These are phyloP conservation scores for Nixonia krombeini DNA, from an alignment of 1,140 invertebrate species.

Conservation along the genomic window DNA sequence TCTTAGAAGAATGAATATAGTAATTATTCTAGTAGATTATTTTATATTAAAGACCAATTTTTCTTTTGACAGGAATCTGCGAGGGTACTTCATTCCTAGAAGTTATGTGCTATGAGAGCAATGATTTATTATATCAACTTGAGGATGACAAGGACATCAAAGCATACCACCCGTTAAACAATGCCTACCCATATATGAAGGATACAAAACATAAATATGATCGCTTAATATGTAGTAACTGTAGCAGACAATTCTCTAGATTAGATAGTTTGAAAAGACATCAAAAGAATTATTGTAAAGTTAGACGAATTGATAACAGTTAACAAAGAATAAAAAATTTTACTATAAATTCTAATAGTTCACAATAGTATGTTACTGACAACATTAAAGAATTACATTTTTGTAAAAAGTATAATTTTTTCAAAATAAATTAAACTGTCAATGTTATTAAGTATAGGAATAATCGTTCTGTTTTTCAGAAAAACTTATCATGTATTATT, in stretches of 20 bases:
- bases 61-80: neutral
- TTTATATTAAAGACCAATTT: no score
- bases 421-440: no score
- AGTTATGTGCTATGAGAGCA: neutral
- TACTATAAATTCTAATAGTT: no score
- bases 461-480: no score
- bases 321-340: no score
- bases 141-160: neutral
- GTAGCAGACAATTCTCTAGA: constrained; percentile 35
- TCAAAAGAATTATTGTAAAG: constrained; percentile 42
- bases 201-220: neutral
- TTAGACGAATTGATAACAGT: constrained; percentile 5
- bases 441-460: no score
- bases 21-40: no score
- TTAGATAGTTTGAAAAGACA: constrained; percentile 42
- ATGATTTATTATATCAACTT: neutral
- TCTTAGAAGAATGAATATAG: no score
- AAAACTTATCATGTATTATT: no score
- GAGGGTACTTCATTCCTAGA: neutral
- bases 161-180: neutral
- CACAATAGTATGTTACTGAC: no score
- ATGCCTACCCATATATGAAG: neutral
- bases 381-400: no score
- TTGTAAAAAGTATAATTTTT: no score
- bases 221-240: constrained; percentile 9